These are phyloP conservation scores for Ophioninae sp. DNA, from an alignment of 2,888 invertebrate species.

Conservation along the genomic window DNA sequence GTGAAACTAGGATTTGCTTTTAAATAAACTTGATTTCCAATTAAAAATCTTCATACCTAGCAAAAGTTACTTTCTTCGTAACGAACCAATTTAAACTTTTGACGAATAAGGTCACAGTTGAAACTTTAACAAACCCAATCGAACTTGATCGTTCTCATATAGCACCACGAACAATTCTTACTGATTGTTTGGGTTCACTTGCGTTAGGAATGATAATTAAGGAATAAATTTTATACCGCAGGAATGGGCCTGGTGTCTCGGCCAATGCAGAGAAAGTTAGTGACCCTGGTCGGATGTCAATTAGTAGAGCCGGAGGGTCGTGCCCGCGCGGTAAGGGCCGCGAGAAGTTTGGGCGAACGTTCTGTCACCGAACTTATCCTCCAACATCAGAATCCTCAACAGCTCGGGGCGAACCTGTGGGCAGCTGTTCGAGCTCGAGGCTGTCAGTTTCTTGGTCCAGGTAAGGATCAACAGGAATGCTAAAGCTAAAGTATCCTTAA, in stretches of 20 bases:
- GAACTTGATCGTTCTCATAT: no score
- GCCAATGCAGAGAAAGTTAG: slow-evolving; percentile 97
- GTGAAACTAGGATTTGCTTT: no score
- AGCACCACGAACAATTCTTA: no score
- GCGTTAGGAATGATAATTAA: no score
- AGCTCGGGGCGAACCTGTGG: slow-evolving; percentile 96
- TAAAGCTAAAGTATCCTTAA: no score
- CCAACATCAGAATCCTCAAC: slow-evolving; percentile 98
- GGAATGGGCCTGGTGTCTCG: slow-evolving; percentile 86
- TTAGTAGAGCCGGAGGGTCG: slow-evolving; percentile 94
- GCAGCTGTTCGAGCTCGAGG: slow-evolving; percentile 97
- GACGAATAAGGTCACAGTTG: no score
- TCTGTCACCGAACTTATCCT: slow-evolving; percentile 96
- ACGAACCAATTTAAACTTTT: no score
- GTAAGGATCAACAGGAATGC: slow-evolving; percentile 74
- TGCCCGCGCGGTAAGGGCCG: slow-evolving; percentile 90
- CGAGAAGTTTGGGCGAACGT: slow-evolving; percentile 96
- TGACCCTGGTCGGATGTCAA: slow-evolving; percentile 96
- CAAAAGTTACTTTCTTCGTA: no score
- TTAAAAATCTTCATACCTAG: no score
- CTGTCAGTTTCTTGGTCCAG: slow-evolving; percentile 98
- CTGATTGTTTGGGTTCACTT: no score
- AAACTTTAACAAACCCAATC: no score
- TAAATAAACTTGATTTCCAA: no score
- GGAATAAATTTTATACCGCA: slow-evolving; percentile 27